phyloP scores from a whole-genome alignment of 64 coral and sea anemone genomes.

The Dendronephthya gigantea region DNA sequence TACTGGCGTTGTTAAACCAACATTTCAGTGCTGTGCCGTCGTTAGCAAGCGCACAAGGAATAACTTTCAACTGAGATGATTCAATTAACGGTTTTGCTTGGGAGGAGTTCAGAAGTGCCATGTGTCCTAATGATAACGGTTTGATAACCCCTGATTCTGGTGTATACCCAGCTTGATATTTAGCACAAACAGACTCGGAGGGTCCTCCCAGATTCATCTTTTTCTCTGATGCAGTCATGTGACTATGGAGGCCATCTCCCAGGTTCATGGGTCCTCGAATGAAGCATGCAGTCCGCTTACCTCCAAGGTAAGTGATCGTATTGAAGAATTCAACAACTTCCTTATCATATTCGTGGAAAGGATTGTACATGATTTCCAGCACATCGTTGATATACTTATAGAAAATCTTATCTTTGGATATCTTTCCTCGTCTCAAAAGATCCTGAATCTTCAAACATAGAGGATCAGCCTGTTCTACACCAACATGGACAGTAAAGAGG shows the following conservation, averaged over 20 bases:
- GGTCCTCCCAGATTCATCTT: slow-evolving; percentile 45
- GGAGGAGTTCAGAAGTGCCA: slow-evolving; percentile 33
- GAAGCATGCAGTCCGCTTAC: slow-evolving; percentile 40
- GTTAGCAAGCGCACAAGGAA: slow-evolving; percentile 41
- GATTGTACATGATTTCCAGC: slow-evolving; percentile 40
- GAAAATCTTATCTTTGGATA: slow-evolving; percentile 35
- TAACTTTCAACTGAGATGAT: slow-evolving; percentile 1
- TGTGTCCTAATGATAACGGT: slow-evolving; percentile 31
- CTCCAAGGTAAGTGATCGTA: slow-evolving; percentile 24
- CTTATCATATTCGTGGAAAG: slow-evolving; percentile 39
- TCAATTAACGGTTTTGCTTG: slow-evolving; percentile 28
- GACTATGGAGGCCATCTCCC: slow-evolving; percentile 45
- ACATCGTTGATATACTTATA: slow-evolving; percentile 43
- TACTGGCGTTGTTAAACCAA: slow-evolving; percentile 30
- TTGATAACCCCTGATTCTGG: slow-evolving; percentile 49
- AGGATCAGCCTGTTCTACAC: slow-evolving; percentile 24
- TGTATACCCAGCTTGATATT: slow-evolving; percentile 50
- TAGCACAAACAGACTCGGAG: slow-evolving; percentile 44
- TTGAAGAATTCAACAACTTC: slow-evolving; percentile 47
- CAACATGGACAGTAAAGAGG: slow-evolving; percentile 24
- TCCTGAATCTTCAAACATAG: slow-evolving; percentile 36
- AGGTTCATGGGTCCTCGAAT: slow-evolving; percentile 61
- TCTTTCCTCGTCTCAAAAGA: slow-evolving; percentile 31
- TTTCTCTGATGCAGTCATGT: slow-evolving; percentile 20
- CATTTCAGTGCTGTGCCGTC: slow-evolving; percentile 25